Evolutionary conservation across 1,140 invertebrate species (phyloP), one percentile per base, ranked within the genome.

Genomic region (Babylonia areolata): DNA sequence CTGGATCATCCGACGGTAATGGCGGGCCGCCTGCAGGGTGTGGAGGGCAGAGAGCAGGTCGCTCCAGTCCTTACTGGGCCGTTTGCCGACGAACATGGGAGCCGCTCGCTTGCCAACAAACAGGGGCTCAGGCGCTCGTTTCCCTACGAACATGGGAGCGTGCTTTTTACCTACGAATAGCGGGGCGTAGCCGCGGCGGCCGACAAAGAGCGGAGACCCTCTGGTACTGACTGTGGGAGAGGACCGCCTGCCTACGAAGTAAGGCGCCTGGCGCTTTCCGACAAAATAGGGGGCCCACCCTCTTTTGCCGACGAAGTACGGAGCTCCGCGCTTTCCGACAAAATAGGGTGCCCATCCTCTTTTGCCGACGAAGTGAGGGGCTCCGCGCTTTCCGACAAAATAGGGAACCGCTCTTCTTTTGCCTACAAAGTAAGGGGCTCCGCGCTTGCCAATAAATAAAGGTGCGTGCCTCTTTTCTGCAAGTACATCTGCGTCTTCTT

Each of bases 1-100:
- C 51, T 87, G 86, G 77, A 87, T 75, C 69, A 87, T 80, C 2
- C 81, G 86, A 11, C 86, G 81, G 71, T 87, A 87, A 35, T 87
- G 73, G 64, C 83, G 77, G 6, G 75, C 73, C 11, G 86, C 82
- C 42, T 83, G 80, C 28, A 82, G 75, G 1, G 69, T 77, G 31
- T 83, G 82, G 17, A 85, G 46, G 1, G 83, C 78, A 17, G 78
- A 58, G 17, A 79, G 58, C 54, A 85, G 42, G 31, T 81, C 33
- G 23, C 54, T 42, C 46, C 64, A 40, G 54, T 51, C 31, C 23
- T 69, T 54, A 35, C 54, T 51, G 39, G 58, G 42, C 12, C 85
- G 77, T 35, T 86, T 86, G 35, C 85, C 85, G 5, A 86, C 85
- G 35, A 86, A 86, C 73, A 77, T 81, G 35, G 85, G 85, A 0